Percentiles rank a stretch among this genome's conserved stretches.
These are phyloP conservation scores for Digitonthophagus gazella DNA, from an alignment of 2,888 invertebrate species.

Conservation along the genomic window DNA sequence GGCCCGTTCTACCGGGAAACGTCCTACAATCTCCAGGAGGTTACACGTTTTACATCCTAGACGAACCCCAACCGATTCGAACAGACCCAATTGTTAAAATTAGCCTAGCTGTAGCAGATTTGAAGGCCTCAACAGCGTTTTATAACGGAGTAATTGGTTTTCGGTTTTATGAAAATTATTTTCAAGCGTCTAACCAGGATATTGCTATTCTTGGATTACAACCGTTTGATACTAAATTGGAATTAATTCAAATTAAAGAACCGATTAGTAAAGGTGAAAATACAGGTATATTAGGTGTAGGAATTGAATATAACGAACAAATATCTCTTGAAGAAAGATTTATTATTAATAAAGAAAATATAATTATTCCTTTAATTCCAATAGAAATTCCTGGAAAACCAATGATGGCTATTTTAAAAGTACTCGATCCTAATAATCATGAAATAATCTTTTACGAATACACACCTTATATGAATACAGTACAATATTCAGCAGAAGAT, in stretches of 20 bases:
- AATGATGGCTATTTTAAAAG: neutral
- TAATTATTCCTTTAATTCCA: constrained; percentile 1
- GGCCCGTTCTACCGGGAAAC: constrained; percentile 67
- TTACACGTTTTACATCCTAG: constrained; percentile 79
- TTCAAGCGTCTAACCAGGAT: neutral
- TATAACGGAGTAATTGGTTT: constrained; percentile 80
- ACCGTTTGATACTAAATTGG: neutral
- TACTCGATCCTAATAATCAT: constrained; percentile 1
- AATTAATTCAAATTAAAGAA: neutral
- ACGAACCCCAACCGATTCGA: constrained; percentile 66
- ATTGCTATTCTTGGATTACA: constrained; percentile 2
- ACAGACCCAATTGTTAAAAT: constrained; percentile 81
- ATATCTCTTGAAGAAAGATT: constrained; percentile 9
- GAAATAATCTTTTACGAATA: constrained; percentile 1
- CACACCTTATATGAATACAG: neutral
- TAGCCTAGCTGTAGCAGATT: constrained; percentile 72
- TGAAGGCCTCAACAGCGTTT: constrained; percentile 73
- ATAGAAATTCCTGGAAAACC: constrained; percentile 4
- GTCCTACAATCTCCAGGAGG: constrained; percentile 86
- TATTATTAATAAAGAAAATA: neutral
- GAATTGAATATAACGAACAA: neutral
- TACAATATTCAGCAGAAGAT: constrained; percentile 1
- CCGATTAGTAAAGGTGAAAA: neutral
- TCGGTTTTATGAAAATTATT: neutral
- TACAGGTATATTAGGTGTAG: neutral